These are phyloP conservation scores for Bos indicus DNA, from an alignment of 2,113 vertebrate genomes.

Conservation along the genomic window DNA sequence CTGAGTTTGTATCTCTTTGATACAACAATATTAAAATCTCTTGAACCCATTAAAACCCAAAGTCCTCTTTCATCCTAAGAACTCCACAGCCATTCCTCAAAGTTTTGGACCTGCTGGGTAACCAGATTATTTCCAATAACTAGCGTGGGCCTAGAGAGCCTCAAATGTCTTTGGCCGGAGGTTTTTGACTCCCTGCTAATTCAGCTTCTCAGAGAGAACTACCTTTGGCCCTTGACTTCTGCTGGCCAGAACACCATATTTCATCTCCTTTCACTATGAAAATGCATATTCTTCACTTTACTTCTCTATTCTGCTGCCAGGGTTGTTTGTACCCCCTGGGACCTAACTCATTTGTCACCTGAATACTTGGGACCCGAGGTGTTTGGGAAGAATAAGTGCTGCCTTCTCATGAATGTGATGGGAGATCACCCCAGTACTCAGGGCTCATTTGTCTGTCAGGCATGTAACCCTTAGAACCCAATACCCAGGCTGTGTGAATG, in stretches of 20 bases:
- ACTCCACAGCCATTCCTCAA: neutral
- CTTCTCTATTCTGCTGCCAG: neutral
- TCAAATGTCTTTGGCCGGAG: neutral
- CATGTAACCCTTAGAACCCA: neutral
- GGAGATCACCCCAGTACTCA: neutral
- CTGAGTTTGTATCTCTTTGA: neutral
- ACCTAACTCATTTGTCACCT: neutral
- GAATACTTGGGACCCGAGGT: neutral
- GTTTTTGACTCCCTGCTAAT: neutral
- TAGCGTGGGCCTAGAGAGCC: neutral
- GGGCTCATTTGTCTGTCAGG: neutral
- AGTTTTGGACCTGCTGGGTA: neutral
- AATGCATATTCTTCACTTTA: neutral
- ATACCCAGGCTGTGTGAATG: neutral
- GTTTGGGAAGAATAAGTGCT: neutral
- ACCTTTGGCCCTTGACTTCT: neutral
- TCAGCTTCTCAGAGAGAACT: neutral
- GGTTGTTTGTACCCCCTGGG: neutral
- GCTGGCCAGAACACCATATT: neutral
- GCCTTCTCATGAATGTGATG: neutral
- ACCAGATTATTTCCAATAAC: neutral
- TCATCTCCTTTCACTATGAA: neutral
- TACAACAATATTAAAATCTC: neutral
- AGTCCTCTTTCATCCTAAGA: neutral
- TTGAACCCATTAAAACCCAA: neutral